A percentile compares a stretch with the other conserved stretches of the same genome.
Evolutionary conservation across 2,888 invertebrate genomes (phyloP).

Genomic region (Folsomia candida): DNA sequence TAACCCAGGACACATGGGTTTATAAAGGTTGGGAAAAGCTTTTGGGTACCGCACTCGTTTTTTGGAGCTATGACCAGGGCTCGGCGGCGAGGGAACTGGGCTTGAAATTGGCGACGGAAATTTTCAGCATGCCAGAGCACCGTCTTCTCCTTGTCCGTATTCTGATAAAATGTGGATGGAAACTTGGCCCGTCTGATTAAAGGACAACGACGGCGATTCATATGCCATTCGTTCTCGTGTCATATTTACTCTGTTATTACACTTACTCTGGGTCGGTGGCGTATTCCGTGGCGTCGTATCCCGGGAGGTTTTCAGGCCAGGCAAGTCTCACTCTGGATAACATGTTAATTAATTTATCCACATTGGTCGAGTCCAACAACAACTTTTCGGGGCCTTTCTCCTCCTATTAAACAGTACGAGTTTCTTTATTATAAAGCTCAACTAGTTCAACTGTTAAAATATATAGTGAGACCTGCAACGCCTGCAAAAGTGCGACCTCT

Average conservation of each 20-base stretch:
- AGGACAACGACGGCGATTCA: no score
- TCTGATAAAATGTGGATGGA: slow-evolving; percentile 38
- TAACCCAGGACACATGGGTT: slow-evolving; percentile 42
- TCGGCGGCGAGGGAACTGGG: slow-evolving; percentile 62
- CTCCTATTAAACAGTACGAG: not conserved
- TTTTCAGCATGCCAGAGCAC: slow-evolving; percentile 73
- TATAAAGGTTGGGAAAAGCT: slow-evolving; percentile 47
- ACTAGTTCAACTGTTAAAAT: slow-evolving; percentile 2
- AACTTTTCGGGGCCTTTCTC: slow-evolving; percentile 29
- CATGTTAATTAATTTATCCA: slow-evolving; percentile 43
- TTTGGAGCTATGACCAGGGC: slow-evolving; percentile 68
- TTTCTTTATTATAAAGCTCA: no score
- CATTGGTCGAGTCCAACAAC: slow-evolving; percentile 32
- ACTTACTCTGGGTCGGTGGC: slow-evolving; percentile 32
- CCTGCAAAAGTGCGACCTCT: not conserved
- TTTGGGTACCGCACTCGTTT: slow-evolving; percentile 64
- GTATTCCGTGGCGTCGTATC: slow-evolving; percentile 34
- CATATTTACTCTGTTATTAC: not conserved
- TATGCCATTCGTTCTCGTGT: not conserved
- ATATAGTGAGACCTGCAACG: not conserved
- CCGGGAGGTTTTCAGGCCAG: slow-evolving; percentile 47
- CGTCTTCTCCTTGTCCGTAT: slow-evolving; percentile 67
- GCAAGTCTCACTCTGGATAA: slow-evolving; percentile 44
- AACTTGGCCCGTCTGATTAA: slow-evolving; percentile 23
- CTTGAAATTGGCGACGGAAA: slow-evolving; percentile 69